Conservation (phyloP, 2,113 vertebrate genomes). For the Siphamia tubifer region DNA sequence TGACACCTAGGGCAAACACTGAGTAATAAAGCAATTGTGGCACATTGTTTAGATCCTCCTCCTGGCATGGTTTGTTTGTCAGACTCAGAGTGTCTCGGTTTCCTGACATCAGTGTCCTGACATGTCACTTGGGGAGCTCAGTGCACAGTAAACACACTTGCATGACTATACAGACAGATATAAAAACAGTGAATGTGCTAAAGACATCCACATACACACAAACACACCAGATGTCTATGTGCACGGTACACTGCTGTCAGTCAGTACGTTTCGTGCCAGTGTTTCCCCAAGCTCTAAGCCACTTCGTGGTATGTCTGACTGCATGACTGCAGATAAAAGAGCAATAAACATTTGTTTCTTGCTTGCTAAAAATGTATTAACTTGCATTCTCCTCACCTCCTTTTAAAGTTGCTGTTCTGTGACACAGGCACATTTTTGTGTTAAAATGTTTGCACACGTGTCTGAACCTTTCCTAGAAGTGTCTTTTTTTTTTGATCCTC, state of each 20-base stretch:
- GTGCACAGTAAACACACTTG: conserved; percentile 9
- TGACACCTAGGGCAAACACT: conserved; percentile 67
- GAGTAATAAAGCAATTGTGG: conserved; percentile 64
- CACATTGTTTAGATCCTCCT: conserved; percentile 51
- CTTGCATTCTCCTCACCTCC: conserved; percentile 1
- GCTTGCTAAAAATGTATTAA: conserved; percentile 2
- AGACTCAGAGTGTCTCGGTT: conserved; percentile 47
- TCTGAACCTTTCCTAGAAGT: neutral
- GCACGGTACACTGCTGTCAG: conserved; percentile 35
- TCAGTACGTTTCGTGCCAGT: conserved; percentile 30
- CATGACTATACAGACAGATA: conserved; percentile 3
- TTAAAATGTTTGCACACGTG: conserved; percentile 33
- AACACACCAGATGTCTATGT: conserved; percentile 27
- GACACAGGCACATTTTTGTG: conserved; percentile 30
- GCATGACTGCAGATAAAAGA: conserved; percentile 62
- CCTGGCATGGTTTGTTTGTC: conserved; percentile 57
- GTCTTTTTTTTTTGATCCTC: neutral
- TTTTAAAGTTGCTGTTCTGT: conserved; percentile 44
- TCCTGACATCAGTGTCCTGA: conserved; percentile 57
- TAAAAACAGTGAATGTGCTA: conserved; percentile 5
- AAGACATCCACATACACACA: conserved; percentile 16
- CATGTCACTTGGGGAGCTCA: conserved; percentile 38
- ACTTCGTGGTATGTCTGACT: conserved; percentile 37
- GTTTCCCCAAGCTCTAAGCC: conserved; percentile 33
- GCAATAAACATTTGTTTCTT: conserved; percentile 37